Evolutionary conservation across 2,888 invertebrate species (phyloP).

Genomic region (Eupithecia subfuscata): DNA sequence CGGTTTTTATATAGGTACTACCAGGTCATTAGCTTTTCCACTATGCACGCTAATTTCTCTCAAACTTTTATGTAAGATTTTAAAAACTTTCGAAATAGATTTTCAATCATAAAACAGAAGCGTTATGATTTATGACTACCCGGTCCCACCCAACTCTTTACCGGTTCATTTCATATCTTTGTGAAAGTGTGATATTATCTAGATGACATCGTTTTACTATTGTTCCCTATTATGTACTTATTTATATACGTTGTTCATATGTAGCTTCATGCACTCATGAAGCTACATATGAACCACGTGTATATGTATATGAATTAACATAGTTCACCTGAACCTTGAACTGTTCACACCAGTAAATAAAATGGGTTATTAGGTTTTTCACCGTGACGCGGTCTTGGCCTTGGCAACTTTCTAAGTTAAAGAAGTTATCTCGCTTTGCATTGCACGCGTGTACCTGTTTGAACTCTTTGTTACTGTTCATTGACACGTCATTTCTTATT

Average conservation of each 20-base stretch:
- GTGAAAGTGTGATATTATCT: constrained; percentile 35
- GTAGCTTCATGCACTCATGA: not conserved
- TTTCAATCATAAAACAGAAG: constrained; percentile 9
- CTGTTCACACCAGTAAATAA: not conserved
- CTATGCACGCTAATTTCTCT: not conserved
- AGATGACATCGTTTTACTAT: constrained; percentile 24
- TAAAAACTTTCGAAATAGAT: constrained; percentile 19
- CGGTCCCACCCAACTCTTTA: constrained; percentile 18
- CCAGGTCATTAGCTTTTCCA: not conserved
- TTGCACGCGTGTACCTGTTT: constrained; percentile 24
- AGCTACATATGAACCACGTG: constrained; percentile 11
- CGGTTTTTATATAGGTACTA: not conserved
- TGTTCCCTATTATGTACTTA: constrained; percentile 12
- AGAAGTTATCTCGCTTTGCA: constrained; percentile 19
- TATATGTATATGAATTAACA: not conserved
- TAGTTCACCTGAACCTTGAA: not conserved
- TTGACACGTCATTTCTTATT: constrained; percentile 24
- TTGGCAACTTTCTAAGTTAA: constrained; percentile 20
- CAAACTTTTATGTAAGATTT: not conserved
- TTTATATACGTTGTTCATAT: constrained; percentile 5
- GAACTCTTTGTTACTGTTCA: constrained; percentile 31
- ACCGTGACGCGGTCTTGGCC: constrained; percentile 13
- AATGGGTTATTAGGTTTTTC: constrained; percentile 21
- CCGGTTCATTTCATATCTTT: constrained; percentile 37
- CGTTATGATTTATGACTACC: constrained; percentile 24